Base-by-base conservation (phyloP, 2,888 invertebrate species). In the Crepidodera aurea region DNA sequence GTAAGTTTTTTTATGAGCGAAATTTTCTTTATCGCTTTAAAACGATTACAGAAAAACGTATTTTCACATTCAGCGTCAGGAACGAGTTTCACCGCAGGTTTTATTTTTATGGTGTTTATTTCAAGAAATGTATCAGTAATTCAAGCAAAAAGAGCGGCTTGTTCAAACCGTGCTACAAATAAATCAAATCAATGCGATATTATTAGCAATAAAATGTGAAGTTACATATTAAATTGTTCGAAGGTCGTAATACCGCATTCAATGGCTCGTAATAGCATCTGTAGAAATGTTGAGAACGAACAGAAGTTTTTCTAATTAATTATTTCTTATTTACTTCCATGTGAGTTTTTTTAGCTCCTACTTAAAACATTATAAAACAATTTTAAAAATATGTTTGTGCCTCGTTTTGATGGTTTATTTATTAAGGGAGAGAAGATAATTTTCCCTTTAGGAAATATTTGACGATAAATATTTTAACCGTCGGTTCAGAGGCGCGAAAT, bases 161-260 rank as follows among this genome's bases (percentile, higher is more conserved):
- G 1, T 18, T 25, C 25, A 40, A 48, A 40, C 29, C 10, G 12
- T 29, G 29, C 25, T 25, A 51, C 42, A 51, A 55, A 56, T 51
- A 61, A 56, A 55, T 56, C 60, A 54, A 48, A 54, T 54, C 55
- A 56, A 27, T 46, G 50, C 40, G 18, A 50, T 56, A 51, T 44
- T 61, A 56, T 61, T 60, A 56, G 55, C 51, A 29, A 50, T 46
- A 62, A 46, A 62, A 51, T 32, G 39, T 46, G 42, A 51, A 56
- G 51, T 37, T 51, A 62, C 46, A 19, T 46, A 39, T 62, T 51
- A 27, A 46, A 46, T 46, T 37, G 51, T 51, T 50, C 40, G 57
- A 56, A 62, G 62, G 62, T 46, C 54, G 40, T n/a, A 32, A 12
- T 22, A 22, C 44, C 12, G n/a, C 19, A 25, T 25, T 46, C 25